A percentile compares a stretch with the other conserved stretches of the same genome.
Conservation (phyloP, 2,888 invertebrate genomes). For the Hedya salicella region DNA sequence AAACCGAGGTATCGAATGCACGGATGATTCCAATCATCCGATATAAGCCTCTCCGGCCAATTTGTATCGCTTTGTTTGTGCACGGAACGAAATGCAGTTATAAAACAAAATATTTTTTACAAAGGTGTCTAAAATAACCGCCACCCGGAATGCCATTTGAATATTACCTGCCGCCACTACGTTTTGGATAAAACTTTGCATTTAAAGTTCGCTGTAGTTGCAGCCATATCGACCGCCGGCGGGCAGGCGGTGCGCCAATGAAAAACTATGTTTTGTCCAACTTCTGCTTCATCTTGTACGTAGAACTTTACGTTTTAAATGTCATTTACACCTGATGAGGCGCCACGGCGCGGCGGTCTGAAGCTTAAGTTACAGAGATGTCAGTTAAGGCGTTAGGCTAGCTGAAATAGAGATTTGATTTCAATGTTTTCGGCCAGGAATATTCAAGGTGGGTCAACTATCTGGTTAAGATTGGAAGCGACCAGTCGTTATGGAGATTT, state of each 20-base stretch:
- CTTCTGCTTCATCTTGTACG: constrained; percentile 55
- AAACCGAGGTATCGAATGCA: neutral
- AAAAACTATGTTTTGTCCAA: constrained; percentile 74
- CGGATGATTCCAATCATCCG: neutral
- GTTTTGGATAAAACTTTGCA: constrained; percentile 41
- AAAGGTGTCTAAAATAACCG: constrained; percentile 29
- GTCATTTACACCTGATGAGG: constrained; percentile 2
- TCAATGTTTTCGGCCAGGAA: too few relatives aligned
- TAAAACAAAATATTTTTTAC: constrained; percentile 17
- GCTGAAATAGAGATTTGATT: too few relatives aligned
- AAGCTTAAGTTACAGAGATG: neutral
- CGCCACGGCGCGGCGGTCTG: neutral
- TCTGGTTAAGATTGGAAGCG: too few relatives aligned
- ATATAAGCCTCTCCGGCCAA: neutral
- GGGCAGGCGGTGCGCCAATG: constrained; percentile 64
- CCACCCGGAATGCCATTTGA: constrained; percentile 33
- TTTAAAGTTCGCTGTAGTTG: constrained; percentile 57
- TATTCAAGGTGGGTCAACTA: neutral
- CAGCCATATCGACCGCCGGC: constrained; percentile 74
- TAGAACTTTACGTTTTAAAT: constrained; percentile 52
- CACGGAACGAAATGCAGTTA: neutral
- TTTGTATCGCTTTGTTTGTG: constrained; percentile 1
- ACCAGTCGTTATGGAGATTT: too few relatives aligned
- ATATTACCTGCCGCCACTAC: constrained; percentile 24
- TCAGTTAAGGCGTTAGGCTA: neutral